These are phyloP conservation scores for Xestia c-nigrum DNA, from an alignment of 2,888 invertebrate genomes.

Conservation along the genomic window DNA sequence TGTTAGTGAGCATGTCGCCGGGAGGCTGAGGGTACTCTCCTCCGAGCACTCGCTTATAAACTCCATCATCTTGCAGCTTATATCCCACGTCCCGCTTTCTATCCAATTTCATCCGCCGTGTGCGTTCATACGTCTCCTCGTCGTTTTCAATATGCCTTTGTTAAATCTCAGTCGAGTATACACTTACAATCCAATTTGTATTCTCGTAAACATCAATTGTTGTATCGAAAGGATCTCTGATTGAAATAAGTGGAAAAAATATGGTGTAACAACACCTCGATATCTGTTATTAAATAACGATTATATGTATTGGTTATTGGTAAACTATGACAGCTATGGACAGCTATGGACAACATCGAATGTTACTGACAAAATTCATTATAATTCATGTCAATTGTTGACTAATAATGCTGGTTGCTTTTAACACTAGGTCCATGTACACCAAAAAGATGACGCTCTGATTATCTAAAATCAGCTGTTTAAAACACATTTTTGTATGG, in stretches of 20 bases:
- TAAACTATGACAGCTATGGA: not conserved
- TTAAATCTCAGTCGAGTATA: slow-evolving; percentile 40
- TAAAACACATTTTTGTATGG: too few species aligned
- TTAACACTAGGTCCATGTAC: too few species aligned
- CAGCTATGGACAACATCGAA: not conserved
- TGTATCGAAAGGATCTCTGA: slow-evolving; percentile 12
- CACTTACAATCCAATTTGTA: slow-evolving; percentile 51
- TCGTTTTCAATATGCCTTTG: slow-evolving; percentile 42
- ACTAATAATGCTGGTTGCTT: not conserved
- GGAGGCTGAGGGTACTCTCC: slow-evolving; percentile 19
- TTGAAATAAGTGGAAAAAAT: slow-evolving; percentile 15
- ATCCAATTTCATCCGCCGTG: slow-evolving; percentile 52
- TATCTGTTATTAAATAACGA: not conserved
- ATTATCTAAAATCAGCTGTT: too few species aligned
- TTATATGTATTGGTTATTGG: not conserved
- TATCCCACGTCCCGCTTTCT: slow-evolving; percentile 30
- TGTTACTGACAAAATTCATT: not conserved
- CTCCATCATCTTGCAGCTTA: slow-evolving; percentile 49
- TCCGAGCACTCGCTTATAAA: slow-evolving; percentile 38
- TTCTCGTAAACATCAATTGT: slow-evolving; percentile 26
- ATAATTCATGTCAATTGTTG: slow-evolving; percentile 5
- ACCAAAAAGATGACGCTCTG: too few species aligned
- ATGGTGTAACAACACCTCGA: not conserved
- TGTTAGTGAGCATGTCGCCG: slow-evolving; percentile 4
- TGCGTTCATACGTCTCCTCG: slow-evolving; percentile 39